A percentile compares a stretch with the other conserved stretches of the same genome.
These are phyloP conservation scores for Spongilla lacustris DNA, from an alignment of 37 sponge, comb jelly and placozoan species.

Conservation along the genomic window DNA sequence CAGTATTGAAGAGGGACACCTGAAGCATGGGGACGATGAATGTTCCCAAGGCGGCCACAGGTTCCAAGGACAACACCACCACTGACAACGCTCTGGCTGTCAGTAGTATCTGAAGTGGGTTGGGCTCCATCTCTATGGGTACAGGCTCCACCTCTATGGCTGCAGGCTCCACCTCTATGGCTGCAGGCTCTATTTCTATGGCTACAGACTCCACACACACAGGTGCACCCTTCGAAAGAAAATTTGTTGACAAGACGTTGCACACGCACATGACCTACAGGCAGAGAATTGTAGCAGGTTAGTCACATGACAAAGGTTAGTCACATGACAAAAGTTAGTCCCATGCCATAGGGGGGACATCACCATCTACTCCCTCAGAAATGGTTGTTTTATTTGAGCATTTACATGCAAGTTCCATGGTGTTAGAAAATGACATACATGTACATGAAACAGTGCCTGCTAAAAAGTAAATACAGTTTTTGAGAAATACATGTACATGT, in stretches of 20 bases:
- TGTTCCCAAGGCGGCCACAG: neutral
- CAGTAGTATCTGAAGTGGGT: neutral
- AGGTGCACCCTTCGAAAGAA: neutral
- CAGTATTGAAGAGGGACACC: slow-evolving; percentile 29
- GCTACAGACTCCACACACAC: neutral
- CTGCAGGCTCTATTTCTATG: neutral
- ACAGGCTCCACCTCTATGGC: neutral
- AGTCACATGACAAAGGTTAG: no score
- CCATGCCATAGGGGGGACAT: no score
- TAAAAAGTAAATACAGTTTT: no score
- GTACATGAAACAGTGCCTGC: no score
- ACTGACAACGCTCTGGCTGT: neutral
- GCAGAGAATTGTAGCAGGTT: neutral
- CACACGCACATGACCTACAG: neutral
- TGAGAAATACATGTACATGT: no score
- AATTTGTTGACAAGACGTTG: neutral
- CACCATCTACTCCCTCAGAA: no score
- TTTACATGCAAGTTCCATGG: no score
- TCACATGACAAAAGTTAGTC: no score
- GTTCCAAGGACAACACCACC: neutral
- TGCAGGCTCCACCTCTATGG: neutral
- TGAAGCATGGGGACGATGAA: slow-evolving; percentile 28
- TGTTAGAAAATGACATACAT: no score
- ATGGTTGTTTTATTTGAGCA: no score
- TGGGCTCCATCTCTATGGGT: neutral